Base-by-base conservation (phyloP, 2,888 invertebrate genomes). In the Synergus gifuensis region DNA sequence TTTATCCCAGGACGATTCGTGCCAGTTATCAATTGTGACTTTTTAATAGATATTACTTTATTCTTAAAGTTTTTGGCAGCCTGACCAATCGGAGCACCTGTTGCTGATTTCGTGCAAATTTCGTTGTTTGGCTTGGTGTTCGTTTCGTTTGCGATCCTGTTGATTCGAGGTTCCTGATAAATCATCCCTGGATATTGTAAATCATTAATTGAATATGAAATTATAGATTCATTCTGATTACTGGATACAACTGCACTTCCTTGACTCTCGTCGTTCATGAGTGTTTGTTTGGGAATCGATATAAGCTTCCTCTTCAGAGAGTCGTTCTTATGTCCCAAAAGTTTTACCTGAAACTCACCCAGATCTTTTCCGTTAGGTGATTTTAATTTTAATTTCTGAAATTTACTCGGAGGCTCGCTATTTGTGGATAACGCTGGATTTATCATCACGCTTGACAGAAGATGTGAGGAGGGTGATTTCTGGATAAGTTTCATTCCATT, bases 351-450 rank as follows among this genome's bases (percentile, higher is more conserved):
- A 11, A 90, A 83, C 77, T 91, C 88, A 12, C 91, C 91, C 0
- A 91, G 80, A 76, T 91, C 90, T 64, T 84, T 86, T 0, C 91
- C 91, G 79, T 89, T 85, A 4, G 83, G 82, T 3, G 86, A 83
- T 76, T 86, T 87, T 22, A 91, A 83, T 79, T 89, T 90, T 2
- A 90, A 77, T 58, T 88, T 90, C 60, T 87, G 86, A 5, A 89
- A 49, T 62, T 82, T 84, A 42, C 11, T 16, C 16, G 12, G 7
- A 22, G 22, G 14, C 16, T 69, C 28, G 28, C 16, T 11, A 46
- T 42, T 67, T 1, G 11, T 28, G 3, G 54, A 54, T 0, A n/a
- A 54, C 8, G 9, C 54, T 8, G 54, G 3, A n/a, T 54, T 54
- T 18, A 3, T 54, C 2, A 8, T 44, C 44, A 11, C 2, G 9